These are phyloP conservation scores for Euura lappo DNA, from an alignment of 1,140 invertebrate species.

Conservation along the genomic window DNA sequence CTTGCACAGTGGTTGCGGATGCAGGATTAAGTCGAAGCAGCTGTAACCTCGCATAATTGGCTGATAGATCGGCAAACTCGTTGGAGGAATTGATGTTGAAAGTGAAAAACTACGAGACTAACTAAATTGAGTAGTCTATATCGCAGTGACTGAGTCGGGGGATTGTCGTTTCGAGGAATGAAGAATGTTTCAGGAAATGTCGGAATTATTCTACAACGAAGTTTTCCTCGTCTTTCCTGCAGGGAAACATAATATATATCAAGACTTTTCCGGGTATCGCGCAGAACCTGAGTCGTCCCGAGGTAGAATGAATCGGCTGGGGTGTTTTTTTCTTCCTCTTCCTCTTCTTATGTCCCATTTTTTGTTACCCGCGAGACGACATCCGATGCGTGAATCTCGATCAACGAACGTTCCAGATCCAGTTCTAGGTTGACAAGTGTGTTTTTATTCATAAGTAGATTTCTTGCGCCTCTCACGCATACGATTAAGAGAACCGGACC, in stretches of 20 bases:
- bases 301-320: background rate
- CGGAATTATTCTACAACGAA: background rate
- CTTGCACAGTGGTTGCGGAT: too few species aligned
- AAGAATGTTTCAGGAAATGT: slow-evolving; percentile 1
- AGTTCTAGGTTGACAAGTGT: background rate
- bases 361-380: background rate
- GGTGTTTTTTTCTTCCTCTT: background rate
- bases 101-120: too few species aligned
- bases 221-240: too few species aligned
- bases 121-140: too few species aligned
- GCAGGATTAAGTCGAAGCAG: too few species aligned
- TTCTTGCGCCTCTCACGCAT: background rate
- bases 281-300: background rate
- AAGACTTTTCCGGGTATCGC: background rate
- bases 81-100: too few species aligned
- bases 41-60: too few species aligned
- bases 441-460: slow-evolving; percentile 13
- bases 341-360: background rate
- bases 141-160: too few species aligned
- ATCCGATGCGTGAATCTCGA: background rate
- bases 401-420: background rate
- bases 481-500: background rate
- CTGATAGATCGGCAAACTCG: too few species aligned
- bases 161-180: background rate
- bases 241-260: background rate